Conservation (phyloP, 1,140 invertebrate species). For the Heterodera carotae region DNA sequence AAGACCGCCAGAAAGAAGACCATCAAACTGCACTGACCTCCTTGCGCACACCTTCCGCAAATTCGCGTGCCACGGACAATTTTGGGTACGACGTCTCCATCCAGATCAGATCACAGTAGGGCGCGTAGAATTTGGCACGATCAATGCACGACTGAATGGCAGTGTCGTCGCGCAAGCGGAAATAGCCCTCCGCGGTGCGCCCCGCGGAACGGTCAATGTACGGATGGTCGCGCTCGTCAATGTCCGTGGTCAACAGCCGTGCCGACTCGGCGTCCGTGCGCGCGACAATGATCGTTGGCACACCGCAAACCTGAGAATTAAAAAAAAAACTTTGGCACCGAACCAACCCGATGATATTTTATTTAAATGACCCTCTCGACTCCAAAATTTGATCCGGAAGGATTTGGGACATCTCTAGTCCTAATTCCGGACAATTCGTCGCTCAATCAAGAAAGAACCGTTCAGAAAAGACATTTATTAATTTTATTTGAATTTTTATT, state of each 20-base stretch:
- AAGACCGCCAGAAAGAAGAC: too few relatives aligned
- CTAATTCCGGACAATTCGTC: too few relatives aligned
- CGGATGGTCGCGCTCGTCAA: conserved; percentile 65
- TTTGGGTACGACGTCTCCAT: conserved; percentile 66
- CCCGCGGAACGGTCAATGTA: conserved; percentile 65
- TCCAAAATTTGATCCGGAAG: too few relatives aligned
- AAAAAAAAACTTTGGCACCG: too few relatives aligned
- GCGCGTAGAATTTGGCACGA: conserved; percentile 66
- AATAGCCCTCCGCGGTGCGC: conserved; percentile 66
- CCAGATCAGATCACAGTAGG: conserved; percentile 67
- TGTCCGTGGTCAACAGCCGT: conserved; percentile 50
- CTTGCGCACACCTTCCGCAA: conserved; percentile 66
- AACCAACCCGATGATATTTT: too few relatives aligned
- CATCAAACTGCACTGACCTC: conserved; percentile 21
- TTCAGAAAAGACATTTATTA: too few relatives aligned
- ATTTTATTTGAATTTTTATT: too few relatives aligned
- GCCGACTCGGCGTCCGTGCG: conserved; percentile 60
- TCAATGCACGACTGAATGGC: conserved; percentile 64
- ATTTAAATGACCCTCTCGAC: too few relatives aligned
- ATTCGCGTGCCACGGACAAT: conserved; percentile 55
- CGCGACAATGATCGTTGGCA: conserved; percentile 66
- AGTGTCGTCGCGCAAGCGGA: conserved; percentile 54
- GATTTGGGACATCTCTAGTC: too few relatives aligned
- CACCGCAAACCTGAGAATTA: conserved; percentile 66
- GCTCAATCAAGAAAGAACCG: too few relatives aligned